Evolutionary conservation across 2,113 vertebrate genomes (phyloP).

Genomic region (Xyliphius kryptos): DNA sequence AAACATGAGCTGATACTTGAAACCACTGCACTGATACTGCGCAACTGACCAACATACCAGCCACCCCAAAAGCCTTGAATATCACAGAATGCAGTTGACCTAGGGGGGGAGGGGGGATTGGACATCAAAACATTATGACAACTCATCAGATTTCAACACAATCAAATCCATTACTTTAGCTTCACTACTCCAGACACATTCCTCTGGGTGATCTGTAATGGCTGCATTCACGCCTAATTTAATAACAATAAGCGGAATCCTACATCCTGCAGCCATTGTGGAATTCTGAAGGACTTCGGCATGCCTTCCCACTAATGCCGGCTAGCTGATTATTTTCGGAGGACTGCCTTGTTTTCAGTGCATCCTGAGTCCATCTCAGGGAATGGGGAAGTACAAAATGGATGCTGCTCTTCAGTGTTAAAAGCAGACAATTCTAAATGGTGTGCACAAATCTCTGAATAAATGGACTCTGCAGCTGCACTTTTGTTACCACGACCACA

Average conservation of each 20-base stretch:
- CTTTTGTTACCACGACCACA: conserved; percentile 18
- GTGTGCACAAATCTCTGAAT: too few relatives aligned
- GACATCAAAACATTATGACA: conserved; percentile 25
- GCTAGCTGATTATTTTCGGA: conserved; percentile 3
- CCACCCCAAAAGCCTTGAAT: background rate
- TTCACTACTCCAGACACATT: conserved; percentile 17
- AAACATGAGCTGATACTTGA: conserved; percentile 9
- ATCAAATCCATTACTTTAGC: conserved; percentile 26
- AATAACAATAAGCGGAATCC: conserved; percentile 27
- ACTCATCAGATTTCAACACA: conserved; percentile 11
- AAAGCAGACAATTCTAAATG: too few relatives aligned
- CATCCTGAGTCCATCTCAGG: conserved; percentile 8
- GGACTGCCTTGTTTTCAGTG: background rate
- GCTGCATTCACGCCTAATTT: conserved; percentile 25
- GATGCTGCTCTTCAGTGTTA: conserved; percentile 15
- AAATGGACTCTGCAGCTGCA: background rate
- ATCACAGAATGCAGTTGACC: background rate
- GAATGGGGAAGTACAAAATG: conserved; percentile 20
- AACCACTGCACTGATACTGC: conserved; percentile 17
- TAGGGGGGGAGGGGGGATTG: background rate
- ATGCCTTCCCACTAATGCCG: conserved; percentile 4
- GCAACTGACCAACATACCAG: background rate
- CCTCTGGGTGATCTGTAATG: conserved; percentile 35
- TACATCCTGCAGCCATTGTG: conserved; percentile 16
- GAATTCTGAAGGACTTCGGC: conserved; percentile 15